Evolutionary conservation across 2,113 vertebrate species (phyloP), one percentile per base, ranked within the genome.

Genomic region (Piliocolobus tephrosceles): DNA sequence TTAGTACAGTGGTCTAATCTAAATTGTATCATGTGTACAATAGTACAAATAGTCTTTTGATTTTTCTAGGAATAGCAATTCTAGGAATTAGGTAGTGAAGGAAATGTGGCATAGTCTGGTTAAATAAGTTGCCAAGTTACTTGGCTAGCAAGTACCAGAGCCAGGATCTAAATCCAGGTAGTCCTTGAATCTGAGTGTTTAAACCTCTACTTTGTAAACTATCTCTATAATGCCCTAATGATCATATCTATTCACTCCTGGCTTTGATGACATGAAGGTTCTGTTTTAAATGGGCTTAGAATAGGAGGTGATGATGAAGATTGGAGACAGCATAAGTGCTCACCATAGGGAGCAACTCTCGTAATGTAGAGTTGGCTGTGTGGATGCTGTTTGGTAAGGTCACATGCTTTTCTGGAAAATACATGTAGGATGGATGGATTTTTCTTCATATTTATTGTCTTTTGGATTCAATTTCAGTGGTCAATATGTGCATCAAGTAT

Each of bases 361-460:
- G 2, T 6, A 2, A 14, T 7, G 14, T 43, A 43, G n/a, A n/a
- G 3, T 32, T 55, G 47, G 30, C 7, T 35, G 0, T 32, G 1
- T 30, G 11, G 17, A 12, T 70, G 22, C 50, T 18, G 16, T 52
- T 61, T 50, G 52, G 7, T 7, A 14, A 78, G 9, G 18, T 9
- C 30, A n/a, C 10, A 22, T 61, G 30, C 13, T 64, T 38, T 50
- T 84, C n/a, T 61, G 8, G 14, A 76, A n/a, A 78, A 45, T 23
- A 11, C 1, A 5, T 52, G 3, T 11, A 35, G 30, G 17, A 22
- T 4, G 23, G 5, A 47, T n/a, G 22, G 47, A 40, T 90, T 3
- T 57, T 57, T n/a, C 7, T 76, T 93, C 2, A n/a, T 16, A 47
- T n/a, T 81, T 18, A 55, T 64, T 83, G 72, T 5, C 30, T 38